Evolutionary conservation across 1,140 invertebrate species (phyloP).

Genomic region (Lepidurus packardi): DNA sequence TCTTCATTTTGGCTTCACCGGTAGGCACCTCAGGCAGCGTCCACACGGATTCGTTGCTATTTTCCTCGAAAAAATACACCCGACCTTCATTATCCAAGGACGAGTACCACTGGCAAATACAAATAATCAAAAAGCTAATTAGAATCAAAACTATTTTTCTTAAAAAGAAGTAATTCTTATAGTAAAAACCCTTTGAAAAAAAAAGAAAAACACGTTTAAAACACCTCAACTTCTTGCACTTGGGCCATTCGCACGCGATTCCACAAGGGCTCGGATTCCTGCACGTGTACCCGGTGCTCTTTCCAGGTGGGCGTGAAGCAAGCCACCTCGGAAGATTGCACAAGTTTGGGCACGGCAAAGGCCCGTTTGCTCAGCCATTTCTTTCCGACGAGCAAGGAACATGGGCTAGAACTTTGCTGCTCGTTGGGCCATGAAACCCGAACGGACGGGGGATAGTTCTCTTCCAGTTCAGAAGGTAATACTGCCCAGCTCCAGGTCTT

Average conservation of each 20-base stretch:
- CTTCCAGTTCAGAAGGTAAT: background rate
- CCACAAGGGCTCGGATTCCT: background rate
- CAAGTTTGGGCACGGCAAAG: background rate
- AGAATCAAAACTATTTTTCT: conserved; percentile 18
- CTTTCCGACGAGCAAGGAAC: background rate
- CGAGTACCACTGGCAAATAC: conserved; percentile 54
- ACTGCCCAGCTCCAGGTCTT: conserved; percentile 6
- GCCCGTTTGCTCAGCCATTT: background rate
- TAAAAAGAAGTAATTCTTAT: conserved; percentile 12
- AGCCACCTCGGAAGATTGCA: background rate
- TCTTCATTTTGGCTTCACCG: background rate
- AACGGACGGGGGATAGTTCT: background rate
- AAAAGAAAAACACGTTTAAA: background rate
- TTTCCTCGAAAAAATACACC: conserved; percentile 58
- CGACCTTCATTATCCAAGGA: conserved; percentile 55
- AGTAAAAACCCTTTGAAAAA: conserved; percentile 13
- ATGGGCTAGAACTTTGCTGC: background rate
- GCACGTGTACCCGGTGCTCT: background rate
- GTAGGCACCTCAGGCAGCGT: conserved; percentile 48
- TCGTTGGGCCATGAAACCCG: background rate
- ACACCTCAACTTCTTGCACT: background rate
- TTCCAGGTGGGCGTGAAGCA: background rate
- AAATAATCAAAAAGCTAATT: conserved; percentile 34
- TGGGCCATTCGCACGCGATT: background rate
- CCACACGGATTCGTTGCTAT: conserved; percentile 56